phyloP scores from a whole-genome alignment of 2,888 invertebrate genomes.

The Abrostola triplasia region DNA sequence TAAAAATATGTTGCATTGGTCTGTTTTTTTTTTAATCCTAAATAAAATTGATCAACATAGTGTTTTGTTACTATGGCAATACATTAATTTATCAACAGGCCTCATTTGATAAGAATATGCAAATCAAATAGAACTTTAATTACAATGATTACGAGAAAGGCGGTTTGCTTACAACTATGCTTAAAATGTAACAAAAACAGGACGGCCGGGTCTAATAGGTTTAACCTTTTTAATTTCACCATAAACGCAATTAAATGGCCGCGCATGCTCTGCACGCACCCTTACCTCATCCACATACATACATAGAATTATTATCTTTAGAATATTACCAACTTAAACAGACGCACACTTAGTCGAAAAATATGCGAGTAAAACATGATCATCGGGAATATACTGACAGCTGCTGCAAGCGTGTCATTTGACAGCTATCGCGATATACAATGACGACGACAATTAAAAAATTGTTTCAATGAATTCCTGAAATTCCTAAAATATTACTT shows the following conservation, averaged over 20 bases:
- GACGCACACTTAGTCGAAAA: constrained; percentile 47
- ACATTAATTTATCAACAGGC: constrained; percentile 18
- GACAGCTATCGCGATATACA: constrained; percentile 30
- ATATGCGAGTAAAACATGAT: constrained; percentile 52
- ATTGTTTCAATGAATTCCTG: constrained; percentile 3
- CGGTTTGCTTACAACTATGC: constrained; percentile 66
- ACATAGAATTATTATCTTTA: constrained; percentile 48
- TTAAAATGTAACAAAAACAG: constrained; percentile 66
- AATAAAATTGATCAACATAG: constrained; percentile 6
- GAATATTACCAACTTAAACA: constrained; percentile 41
- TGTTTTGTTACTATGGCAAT: constrained; percentile 15
- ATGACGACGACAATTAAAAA: constrained; percentile 30
- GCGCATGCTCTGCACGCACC: constrained; percentile 64
- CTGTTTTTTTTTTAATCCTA: neutral
- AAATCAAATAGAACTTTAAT: constrained; percentile 57
- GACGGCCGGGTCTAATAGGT: constrained; percentile 68
- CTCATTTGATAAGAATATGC: constrained; percentile 55
- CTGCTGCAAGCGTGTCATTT: constrained; percentile 43
- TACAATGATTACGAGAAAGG: constrained; percentile 61
- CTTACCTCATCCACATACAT: constrained; percentile 46
- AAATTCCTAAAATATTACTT: constrained; percentile 13
- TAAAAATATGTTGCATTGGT: neutral
- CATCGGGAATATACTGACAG: constrained; percentile 41
- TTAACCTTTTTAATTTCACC: constrained; percentile 80
- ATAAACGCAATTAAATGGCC: constrained; percentile 76